Evolutionary conservation across 2,113 vertebrate species (phyloP).

Genomic region (Galbula dea): DNA sequence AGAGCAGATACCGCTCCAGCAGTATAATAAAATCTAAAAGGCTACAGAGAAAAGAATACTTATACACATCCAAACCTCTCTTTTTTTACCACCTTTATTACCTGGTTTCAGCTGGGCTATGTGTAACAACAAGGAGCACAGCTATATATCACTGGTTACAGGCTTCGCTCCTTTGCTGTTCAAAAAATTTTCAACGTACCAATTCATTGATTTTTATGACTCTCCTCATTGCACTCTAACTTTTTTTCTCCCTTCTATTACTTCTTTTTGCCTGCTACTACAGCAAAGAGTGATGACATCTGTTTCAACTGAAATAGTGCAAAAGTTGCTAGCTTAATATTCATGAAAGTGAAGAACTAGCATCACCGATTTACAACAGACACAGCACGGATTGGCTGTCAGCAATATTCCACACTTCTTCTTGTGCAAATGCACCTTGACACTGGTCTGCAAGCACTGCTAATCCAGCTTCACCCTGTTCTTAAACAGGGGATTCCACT

Average conservation of each 20-base stretch:
- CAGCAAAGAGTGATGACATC: background rate
- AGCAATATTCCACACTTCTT: background rate
- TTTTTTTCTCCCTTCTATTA: background rate
- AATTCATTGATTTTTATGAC: background rate
- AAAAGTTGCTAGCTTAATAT: constrained; percentile 8
- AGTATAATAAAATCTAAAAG: background rate
- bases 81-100: background rate
- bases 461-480: background rate
- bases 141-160: background rate
- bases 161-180: background rate
- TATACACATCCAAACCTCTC: background rate
- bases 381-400: background rate
- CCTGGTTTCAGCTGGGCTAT: background rate
- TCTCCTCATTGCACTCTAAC: background rate
- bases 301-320: background rate
- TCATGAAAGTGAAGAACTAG: background rate
- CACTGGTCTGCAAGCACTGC: background rate
- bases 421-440: background rate
- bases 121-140: background rate
- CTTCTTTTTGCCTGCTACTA: background rate
- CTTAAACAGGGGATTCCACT: background rate
- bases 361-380: background rate
- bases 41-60: background rate
- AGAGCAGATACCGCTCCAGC: background rate
- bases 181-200: background rate